Conservation (phyloP, 2,113 vertebrate species). For the Fregetta grallaria region DNA sequence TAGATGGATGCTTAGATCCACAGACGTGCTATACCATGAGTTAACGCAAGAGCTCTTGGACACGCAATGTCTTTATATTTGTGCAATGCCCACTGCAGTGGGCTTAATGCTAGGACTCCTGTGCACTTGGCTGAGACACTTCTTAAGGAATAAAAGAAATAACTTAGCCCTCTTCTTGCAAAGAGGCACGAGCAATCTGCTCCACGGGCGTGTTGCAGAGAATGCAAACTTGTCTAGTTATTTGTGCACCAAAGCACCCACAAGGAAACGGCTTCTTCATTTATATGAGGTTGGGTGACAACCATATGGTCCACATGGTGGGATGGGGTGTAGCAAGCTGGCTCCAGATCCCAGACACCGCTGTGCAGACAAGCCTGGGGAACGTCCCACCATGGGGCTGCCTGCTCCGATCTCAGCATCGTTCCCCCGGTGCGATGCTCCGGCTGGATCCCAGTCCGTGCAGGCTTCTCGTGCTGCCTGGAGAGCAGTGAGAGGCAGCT, state of each 20-base stretch:
- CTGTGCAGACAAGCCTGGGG: neutral
- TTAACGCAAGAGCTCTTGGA: neutral
- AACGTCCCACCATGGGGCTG: accelerated
- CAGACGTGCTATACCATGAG: accelerated
- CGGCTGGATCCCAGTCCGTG: accelerated
- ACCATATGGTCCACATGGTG: accelerated
- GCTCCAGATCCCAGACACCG: accelerated
- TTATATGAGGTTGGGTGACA: neutral
- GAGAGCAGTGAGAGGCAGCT: neutral
- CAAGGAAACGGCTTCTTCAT: neutral
- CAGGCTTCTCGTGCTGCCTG: neutral
- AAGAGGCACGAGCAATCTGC: neutral
- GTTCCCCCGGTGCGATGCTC: accelerated
- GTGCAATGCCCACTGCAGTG: neutral
- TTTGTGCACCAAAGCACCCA: neutral
- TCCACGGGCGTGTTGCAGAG: accelerated
- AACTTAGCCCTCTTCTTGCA: neutral
- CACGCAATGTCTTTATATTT: accelerated
- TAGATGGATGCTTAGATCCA: accelerated
- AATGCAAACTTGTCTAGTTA: too few species aligned
- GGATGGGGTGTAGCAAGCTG: neutral
- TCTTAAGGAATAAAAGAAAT: neutral
- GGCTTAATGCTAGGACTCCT: neutral
- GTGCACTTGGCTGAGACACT: neutral
- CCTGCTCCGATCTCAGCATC: neutral